Base-by-base conservation (phyloP, 2,113 vertebrate species). In the Isichthys henryi region DNA sequence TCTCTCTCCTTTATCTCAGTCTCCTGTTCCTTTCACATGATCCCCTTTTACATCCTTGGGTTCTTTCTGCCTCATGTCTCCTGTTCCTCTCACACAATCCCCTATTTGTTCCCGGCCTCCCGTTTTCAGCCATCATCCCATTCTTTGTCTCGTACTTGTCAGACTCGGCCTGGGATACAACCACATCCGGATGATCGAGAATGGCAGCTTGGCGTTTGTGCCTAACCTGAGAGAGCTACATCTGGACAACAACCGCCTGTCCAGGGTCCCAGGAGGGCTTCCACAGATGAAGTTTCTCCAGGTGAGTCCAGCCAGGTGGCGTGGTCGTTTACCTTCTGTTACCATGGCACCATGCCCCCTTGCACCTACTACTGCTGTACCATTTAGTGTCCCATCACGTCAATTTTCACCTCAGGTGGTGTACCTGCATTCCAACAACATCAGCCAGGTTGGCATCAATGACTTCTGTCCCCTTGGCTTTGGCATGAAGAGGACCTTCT, bases 381-480 rank as follows among this genome's bases (percentile, higher is more conserved):
- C 27, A 6, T 88, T n/a, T 82, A 85, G 84, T 43, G 27, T 1
- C 56, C 43, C 83, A 39, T 53, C 21, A 3, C 48, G 84, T 88
- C 62, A 48, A 19, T 88, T 49, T 27, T 10, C 62, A 11, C 21
- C 91, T 23, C 66, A 98, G 97, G 97, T 98, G 91, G 96, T 97
- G 88, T 98, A 98, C 91, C 96, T 98, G 70, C 97, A 98, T 89
- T 95, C 95, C 92, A 97, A 98, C 95, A 95, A 95, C 92, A 97
- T 97, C 91, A 92, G 92, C 91, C 94, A 94, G 45, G 96, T 98
- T 70, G 93, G 93, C 0, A 93, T 96, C 89, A 94, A 97, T 0
- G 97, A 97, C 93, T 97, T 98, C 95, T 98, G 97, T 90, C 97
- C 97, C 0, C 90, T 93, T 43, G 96, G 96, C 90, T 97, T 97